phyloP scores from a whole-genome alignment of 2,797 vertebrate genomes.

The Hydrolagus colliei region DNA sequence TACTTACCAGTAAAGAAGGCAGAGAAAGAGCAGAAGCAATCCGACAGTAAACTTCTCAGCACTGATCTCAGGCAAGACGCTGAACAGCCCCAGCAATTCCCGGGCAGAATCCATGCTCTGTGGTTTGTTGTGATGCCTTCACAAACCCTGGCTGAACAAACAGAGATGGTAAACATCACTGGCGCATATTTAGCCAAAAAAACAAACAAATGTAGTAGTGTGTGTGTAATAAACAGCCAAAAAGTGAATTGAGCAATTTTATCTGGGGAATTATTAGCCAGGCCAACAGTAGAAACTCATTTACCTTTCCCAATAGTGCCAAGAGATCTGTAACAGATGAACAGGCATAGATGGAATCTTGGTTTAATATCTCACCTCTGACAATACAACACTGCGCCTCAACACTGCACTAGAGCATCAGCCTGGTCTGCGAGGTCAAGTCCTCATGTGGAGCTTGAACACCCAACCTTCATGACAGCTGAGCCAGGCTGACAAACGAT shows the following conservation, averaged over 20 bases:
- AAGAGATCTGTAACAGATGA: not conserved
- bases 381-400: not conserved
- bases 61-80: constrained; percentile 36
- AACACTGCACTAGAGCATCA: not conserved
- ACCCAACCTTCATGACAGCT: not conserved
- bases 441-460: no score
- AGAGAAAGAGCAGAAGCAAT: constrained; percentile 53
- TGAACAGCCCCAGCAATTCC: constrained; percentile 41
- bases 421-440: not conserved
- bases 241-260: not conserved
- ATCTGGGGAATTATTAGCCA: no score
- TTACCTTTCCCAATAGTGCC: not conserved
- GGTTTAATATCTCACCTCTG: no score
- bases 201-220: not conserved
- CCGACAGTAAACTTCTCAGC: constrained; percentile 45
- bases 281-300: no score
- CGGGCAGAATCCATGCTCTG: constrained; percentile 41
- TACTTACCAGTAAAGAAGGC: constrained; percentile 60
- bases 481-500: not conserved
- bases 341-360: no score
- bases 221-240: not conserved
- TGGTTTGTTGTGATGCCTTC: not conserved
- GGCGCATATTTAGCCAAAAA: not conserved
- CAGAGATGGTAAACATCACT: not conserved
- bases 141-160: not conserved